These are phyloP conservation scores for Eumacrocentrus americanus DNA, from an alignment of 2,888 invertebrate species.

Conservation along the genomic window DNA sequence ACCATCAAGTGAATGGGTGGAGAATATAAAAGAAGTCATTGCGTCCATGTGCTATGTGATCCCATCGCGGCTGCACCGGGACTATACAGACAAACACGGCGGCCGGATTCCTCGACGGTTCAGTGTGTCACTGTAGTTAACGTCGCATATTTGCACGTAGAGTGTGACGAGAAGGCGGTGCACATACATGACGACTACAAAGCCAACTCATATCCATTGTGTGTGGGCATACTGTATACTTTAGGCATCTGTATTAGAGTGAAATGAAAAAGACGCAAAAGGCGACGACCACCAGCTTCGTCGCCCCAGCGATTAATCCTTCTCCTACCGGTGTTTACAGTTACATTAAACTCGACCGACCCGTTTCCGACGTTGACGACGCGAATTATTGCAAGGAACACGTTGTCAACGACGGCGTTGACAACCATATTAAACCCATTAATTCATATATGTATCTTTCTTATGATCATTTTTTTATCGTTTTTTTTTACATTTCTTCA, in stretches of 20 bases:
- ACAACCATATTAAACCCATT: constrained; percentile 5
- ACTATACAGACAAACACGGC: constrained; percentile 20
- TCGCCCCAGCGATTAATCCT: constrained; percentile 40
- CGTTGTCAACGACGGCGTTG: constrained; percentile 22
- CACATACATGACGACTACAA: constrained; percentile 8
- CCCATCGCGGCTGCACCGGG: constrained; percentile 7
- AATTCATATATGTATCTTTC: too few relatives aligned
- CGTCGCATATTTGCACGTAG: constrained; percentile 35
- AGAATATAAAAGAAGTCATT: not conserved
- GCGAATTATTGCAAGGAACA: constrained; percentile 23
- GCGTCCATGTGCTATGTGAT: not conserved
- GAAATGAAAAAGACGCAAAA: constrained; percentile 21
- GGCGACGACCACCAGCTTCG: constrained; percentile 34
- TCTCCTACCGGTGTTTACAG: constrained; percentile 39
- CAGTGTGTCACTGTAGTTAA: constrained; percentile 45
- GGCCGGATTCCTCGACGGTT: constrained; percentile 42
- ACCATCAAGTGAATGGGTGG: too few relatives aligned
- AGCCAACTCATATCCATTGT: constrained; percentile 8
- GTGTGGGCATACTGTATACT: not conserved
- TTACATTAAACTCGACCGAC: constrained; percentile 40
- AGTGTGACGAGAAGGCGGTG: constrained; percentile 30
- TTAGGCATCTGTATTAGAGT: constrained; percentile 14
- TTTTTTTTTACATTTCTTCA: too few relatives aligned
- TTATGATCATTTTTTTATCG: constrained; percentile 2
- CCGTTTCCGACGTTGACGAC: constrained; percentile 35